Conservation (phyloP, 2,113 vertebrate species). For the Seriola aureovittata region DNA sequence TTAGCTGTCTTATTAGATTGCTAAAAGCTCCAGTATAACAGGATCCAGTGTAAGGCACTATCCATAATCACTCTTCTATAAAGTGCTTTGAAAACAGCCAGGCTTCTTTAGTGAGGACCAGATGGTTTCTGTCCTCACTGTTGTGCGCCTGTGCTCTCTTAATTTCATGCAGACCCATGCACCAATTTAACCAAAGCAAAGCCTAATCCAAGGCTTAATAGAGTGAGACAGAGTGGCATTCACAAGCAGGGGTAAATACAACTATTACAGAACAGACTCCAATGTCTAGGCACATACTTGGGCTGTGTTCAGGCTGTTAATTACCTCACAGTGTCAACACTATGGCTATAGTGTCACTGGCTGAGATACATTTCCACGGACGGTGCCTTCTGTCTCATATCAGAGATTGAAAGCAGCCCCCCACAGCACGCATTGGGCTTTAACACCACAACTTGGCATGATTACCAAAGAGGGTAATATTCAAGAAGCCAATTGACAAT, state of each 20-base stretch:
- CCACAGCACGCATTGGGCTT: conserved; percentile 42
- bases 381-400: conserved; percentile 59
- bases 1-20: conserved; percentile 23
- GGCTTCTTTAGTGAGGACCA: conserved; percentile 57
- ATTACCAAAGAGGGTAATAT: conserved; percentile 53
- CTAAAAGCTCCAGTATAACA: conserved; percentile 36
- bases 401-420: conserved; percentile 66
- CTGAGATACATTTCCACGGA: conserved; percentile 55
- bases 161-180: conserved; percentile 60
- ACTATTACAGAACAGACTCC: conserved; percentile 36
- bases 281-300: conserved; percentile 50
- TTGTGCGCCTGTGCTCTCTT: conserved; percentile 45
- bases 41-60: conserved; percentile 29
- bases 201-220: conserved; percentile 46
- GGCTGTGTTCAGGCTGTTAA: conserved; percentile 58
- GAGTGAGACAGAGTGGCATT: conserved; percentile 63
- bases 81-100: conserved; percentile 60
- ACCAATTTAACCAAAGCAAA: conserved; percentile 57
- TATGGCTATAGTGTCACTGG: conserved; percentile 45
- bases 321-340: conserved; percentile 60
- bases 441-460: conserved; percentile 55
- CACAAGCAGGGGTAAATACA: conserved; percentile 44
- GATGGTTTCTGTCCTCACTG: conserved; percentile 66
- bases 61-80: conserved; percentile 33
- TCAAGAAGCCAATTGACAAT: conserved; percentile 36